Evolutionary conservation across 2,113 vertebrate genomes (phyloP).

Genomic region (Myrmecobius fasciatus): DNA sequence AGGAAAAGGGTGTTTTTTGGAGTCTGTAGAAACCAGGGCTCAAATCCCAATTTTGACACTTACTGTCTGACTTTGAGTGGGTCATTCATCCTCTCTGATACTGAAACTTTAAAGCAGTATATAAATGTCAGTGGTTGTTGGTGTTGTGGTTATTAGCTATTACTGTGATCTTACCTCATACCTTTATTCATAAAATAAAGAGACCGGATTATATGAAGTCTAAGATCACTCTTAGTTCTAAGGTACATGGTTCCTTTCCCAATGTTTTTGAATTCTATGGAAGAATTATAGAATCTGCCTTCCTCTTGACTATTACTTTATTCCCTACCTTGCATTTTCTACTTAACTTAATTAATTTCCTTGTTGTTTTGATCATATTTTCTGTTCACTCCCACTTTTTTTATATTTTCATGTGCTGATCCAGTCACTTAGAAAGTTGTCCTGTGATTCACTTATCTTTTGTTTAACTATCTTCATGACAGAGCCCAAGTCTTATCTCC

Average conservation of each 20-base stretch:
- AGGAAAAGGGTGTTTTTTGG: background rate
- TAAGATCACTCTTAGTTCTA: background rate
- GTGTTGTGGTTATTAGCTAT: background rate
- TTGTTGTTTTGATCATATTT: background rate
- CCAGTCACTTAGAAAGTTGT: background rate
- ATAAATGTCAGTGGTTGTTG: background rate
- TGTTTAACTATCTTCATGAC: background rate
- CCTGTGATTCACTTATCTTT: background rate
- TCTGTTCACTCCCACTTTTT: background rate
- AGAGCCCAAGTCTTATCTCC: too few relatives aligned
- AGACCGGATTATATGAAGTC: background rate
- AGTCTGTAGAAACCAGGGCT: background rate
- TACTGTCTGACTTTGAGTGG: background rate
- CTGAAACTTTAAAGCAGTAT: background rate
- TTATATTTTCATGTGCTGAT: background rate
- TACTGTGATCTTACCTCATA: background rate
- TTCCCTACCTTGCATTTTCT: background rate
- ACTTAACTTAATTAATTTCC: background rate
- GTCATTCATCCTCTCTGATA: background rate
- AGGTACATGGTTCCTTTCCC: background rate
- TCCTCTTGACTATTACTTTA: background rate
- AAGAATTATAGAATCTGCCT: background rate
- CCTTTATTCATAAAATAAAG: background rate
- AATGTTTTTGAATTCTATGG: background rate
- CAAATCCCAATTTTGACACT: background rate